Evolutionary conservation across 2,113 vertebrate species (phyloP).

Genomic region (Geococcyx californianus): DNA sequence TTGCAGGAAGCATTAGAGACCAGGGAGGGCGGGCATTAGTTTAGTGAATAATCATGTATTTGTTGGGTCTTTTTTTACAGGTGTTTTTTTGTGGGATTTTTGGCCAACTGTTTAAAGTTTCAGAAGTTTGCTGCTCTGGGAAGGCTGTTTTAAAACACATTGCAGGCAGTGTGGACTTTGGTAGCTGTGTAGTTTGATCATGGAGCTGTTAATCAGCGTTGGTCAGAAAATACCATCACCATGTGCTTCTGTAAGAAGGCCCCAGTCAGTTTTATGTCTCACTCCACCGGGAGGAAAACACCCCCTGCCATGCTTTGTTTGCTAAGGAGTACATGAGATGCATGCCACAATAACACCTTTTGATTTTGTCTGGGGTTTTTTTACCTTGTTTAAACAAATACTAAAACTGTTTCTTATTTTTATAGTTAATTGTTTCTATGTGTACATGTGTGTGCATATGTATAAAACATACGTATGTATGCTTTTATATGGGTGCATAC

Average conservation of each 20-base stretch:
- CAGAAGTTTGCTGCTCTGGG: not conserved
- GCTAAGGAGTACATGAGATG: not conserved
- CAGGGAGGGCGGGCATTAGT: accelerated
- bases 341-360: not conserved
- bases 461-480: no score
- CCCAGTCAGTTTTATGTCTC: not conserved
- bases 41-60: not conserved
- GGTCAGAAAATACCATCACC: not conserved
- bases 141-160: not conserved
- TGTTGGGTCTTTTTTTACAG: not conserved
- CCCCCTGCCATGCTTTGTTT: not conserved
- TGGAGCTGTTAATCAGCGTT: not conserved
- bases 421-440: not conserved
- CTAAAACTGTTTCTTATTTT: not conserved
- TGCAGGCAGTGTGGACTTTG: not conserved
- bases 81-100: not conserved
- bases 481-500: no score
- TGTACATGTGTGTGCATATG: not conserved
- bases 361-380: not conserved
- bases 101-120: not conserved
- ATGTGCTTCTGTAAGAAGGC: not conserved
- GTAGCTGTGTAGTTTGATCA: not conserved
- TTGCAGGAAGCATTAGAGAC: not conserved
- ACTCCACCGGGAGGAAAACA: not conserved
- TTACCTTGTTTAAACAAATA: not conserved